Evolutionary conservation across 2,797 vertebrate genomes (phyloP).

Genomic region (Tolypeutes matacus): DNA sequence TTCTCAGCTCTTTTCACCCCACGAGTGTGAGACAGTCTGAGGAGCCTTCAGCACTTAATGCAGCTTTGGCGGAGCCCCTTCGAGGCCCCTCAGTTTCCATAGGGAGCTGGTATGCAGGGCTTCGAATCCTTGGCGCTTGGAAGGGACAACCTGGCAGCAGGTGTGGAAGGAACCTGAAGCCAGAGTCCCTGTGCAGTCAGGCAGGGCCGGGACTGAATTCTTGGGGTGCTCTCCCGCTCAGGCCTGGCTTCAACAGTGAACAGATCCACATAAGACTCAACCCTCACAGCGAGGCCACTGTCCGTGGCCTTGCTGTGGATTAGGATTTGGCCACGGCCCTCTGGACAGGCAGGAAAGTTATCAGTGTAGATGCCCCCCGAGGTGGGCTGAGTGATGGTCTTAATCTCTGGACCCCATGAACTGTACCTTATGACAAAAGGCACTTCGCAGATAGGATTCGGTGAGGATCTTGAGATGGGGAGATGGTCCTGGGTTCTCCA

Average conservation of each 20-base stretch:
- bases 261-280: neutral
- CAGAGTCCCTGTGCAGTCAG: neutral
- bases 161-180: neutral
- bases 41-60: neutral
- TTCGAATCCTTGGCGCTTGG: neutral
- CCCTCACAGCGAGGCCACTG: neutral
- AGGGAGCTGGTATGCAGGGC: neutral
- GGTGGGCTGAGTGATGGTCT: neutral
- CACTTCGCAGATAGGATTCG: neutral
- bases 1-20: neutral
- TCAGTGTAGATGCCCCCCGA: neutral
- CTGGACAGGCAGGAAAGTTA: neutral
- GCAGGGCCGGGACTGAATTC: neutral
- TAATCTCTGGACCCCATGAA: neutral
- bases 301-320: neutral
- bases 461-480: neutral
- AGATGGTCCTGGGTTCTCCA: neutral
- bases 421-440: neutral
- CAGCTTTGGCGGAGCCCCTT: neutral
- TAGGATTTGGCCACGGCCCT: neutral
- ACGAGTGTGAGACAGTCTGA: neutral
- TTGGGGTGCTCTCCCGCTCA: neutral
- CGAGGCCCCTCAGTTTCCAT: fast-evolving
- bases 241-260: neutral
- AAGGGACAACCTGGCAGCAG: neutral